These are phyloP conservation scores for Coregonus clupeaformis DNA, from an alignment of 2,113 vertebrate genomes.

Conservation along the genomic window DNA sequence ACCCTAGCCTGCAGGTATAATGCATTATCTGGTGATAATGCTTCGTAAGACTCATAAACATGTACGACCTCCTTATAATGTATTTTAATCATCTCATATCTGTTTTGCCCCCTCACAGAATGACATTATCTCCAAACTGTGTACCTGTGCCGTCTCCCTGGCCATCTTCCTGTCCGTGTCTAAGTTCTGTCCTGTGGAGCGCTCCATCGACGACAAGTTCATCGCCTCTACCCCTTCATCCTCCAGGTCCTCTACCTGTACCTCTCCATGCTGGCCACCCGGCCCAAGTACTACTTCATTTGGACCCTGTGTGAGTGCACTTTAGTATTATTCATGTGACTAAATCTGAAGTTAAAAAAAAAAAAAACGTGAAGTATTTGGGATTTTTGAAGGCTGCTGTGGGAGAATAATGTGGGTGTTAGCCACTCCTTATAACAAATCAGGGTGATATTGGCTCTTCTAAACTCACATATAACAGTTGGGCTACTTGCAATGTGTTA, in stretches of 20 bases:
- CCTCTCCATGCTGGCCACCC: conserved; percentile 87
- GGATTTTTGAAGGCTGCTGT: too few species aligned
- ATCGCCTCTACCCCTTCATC: conserved; percentile 80
- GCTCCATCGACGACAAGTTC: conserved; percentile 83
- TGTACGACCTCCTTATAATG: too few species aligned
- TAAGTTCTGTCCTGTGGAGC: conserved; percentile 83
- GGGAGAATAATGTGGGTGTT: too few species aligned
- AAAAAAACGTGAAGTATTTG: too few species aligned
- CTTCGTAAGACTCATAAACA: too few species aligned
- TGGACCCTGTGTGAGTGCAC: conserved; percentile 92
- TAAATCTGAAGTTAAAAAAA: too few species aligned
- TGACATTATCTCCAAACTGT: conserved; percentile 86
- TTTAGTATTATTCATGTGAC: too few species aligned
- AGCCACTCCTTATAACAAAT: too few species aligned
- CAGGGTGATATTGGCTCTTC: background rate
- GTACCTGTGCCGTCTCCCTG: conserved; percentile 88
- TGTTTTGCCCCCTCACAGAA: conserved; percentile 66
- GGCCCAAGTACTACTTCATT: conserved; percentile 98
- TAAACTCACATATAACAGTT: too few species aligned
- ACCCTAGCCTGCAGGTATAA: too few species aligned
- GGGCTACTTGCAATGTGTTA: background rate
- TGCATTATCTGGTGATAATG: too few species aligned
- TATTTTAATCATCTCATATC: background rate
- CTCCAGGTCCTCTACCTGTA: conserved; percentile 88
- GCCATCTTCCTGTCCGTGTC: conserved; percentile 86